phyloP scores from a whole-genome alignment of 2,888 invertebrate species.

The Rosalia funebris region DNA sequence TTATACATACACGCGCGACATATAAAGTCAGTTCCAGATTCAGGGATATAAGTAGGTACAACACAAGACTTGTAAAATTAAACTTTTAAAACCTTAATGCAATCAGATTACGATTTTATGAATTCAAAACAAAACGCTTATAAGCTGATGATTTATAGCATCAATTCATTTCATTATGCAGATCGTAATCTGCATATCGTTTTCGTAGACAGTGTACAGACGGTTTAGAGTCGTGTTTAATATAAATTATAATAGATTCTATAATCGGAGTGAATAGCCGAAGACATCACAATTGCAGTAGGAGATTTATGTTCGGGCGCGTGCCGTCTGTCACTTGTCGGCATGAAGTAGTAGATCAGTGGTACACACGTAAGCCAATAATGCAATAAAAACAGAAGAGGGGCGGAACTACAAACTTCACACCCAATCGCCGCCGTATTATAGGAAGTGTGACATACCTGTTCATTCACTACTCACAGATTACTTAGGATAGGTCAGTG shows the following conservation, averaged over 20 bases:
- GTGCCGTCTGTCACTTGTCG: constrained; percentile 60
- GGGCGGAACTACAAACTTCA: constrained; percentile 54
- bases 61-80: too few species aligned
- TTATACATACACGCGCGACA: too few species aligned
- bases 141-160: constrained; percentile 11
- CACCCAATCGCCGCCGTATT: constrained; percentile 57
- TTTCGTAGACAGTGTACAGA: constrained; percentile 19
- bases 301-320: constrained; percentile 50
- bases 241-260: too few species aligned
- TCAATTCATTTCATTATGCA: constrained; percentile 18
- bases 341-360: constrained; percentile 55
- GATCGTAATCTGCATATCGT: constrained; percentile 19
- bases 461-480: constrained; percentile 46
- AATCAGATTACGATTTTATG: too few species aligned
- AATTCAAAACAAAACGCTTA: not conserved
- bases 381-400: constrained; percentile 60
- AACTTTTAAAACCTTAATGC: too few species aligned
- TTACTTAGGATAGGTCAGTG: constrained; percentile 59
- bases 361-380: constrained; percentile 57
- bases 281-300: constrained; percentile 30
- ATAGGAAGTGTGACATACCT: constrained; percentile 60
- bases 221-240: constrained; percentile 13
- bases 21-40: too few species aligned
- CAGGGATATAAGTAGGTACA: too few species aligned
- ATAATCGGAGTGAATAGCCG: constrained; percentile 20